Conservation (phyloP, 2,113 vertebrate species). For the human (Homo sapiens) region DNA sequence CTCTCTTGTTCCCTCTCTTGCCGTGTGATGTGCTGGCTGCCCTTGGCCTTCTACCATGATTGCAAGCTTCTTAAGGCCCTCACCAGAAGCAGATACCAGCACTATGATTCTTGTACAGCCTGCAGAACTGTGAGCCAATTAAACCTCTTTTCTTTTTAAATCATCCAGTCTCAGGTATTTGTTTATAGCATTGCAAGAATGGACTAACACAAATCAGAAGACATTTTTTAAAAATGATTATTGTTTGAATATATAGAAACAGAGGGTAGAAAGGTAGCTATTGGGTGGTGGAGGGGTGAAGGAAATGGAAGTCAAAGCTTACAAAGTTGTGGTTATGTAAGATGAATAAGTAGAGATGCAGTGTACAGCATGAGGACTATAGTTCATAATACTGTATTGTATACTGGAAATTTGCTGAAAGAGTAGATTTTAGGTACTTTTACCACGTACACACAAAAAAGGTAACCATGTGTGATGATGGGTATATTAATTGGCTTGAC, state of each 20-base stretch:
- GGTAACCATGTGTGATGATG: neutral
- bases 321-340: neutral
- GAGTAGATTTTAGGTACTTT: neutral
- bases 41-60: too few species aligned
- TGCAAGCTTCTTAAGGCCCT: too few species aligned
- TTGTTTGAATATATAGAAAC: neutral
- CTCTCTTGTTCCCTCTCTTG: too few species aligned
- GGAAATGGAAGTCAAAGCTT: neutral
- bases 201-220: neutral
- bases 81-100: too few species aligned
- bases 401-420: neutral
- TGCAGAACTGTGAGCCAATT: too few species aligned
- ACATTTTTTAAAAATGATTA: neutral
- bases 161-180: too few species aligned
- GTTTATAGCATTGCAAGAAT: too few species aligned
- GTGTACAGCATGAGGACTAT: neutral
- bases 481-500: neutral
- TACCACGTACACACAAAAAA: neutral
- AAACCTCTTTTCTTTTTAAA: too few species aligned
- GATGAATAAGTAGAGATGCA: neutral
- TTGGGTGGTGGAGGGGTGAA: neutral
- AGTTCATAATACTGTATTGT: neutral
- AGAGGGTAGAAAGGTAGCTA: neutral
- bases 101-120: too few species aligned
- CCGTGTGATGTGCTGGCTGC: too few species aligned